Percentiles rank a stretch among this genome's conserved stretches.
These are phyloP conservation scores for Leuciscus idus DNA, from an alignment of 2,113 vertebrate genomes.

Conservation along the genomic window DNA sequence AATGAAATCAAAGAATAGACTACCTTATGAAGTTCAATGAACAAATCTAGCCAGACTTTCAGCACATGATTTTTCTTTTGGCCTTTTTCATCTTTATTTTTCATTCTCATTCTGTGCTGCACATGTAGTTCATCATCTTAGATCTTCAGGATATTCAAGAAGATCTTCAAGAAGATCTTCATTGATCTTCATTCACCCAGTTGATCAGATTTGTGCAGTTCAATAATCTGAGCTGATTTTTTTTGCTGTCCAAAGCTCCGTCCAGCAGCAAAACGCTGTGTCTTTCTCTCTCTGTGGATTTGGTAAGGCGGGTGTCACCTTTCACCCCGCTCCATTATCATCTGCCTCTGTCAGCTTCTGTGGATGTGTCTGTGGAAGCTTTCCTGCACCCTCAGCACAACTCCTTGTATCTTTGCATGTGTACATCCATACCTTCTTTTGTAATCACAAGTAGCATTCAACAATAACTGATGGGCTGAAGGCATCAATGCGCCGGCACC, in stretches of 20 bases:
- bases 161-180: neutral
- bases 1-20: too few species aligned
- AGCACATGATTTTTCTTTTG: neutral
- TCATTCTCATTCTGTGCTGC: neutral
- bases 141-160: too few species aligned
- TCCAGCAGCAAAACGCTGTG: neutral
- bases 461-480: neutral
- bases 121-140: neutral
- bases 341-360: conserved; percentile 41
- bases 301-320: conserved; percentile 20
- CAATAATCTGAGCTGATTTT: conserved; percentile 10
- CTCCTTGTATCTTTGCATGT: conserved; percentile 1
- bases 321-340: conserved; percentile 41
- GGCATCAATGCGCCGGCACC: neutral
- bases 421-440: conserved; percentile 14
- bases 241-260: neutral
- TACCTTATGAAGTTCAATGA: neutral
- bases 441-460: conserved; percentile 8
- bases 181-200: neutral
- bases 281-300: conserved; percentile 4
- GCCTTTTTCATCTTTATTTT: neutral
- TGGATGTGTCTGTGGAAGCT: conserved; percentile 23
- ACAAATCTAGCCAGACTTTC: neutral
- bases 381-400: conserved; percentile 47
- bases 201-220: neutral